A percentile compares a stretch with the other conserved stretches of the same genome.
phyloP scores from a whole-genome alignment of 2,888 invertebrate genomes.

The Clanis bilineata region DNA sequence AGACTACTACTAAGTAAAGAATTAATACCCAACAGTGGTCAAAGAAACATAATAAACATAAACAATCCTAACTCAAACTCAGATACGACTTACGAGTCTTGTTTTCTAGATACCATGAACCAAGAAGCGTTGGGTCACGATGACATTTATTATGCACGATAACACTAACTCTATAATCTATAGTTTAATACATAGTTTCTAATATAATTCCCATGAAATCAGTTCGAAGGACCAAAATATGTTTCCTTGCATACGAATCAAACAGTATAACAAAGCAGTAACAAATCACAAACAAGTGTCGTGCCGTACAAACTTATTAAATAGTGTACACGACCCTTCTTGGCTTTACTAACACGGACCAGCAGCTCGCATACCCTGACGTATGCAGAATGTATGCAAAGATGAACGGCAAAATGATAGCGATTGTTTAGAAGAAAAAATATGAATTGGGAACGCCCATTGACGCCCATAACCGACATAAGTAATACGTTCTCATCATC shows the following conservation, averaged over 20 bases:
- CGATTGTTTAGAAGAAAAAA: background rate
- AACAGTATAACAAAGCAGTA: conserved; percentile 16
- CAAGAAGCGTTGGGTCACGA: too few relatives aligned
- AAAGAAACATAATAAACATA: too few relatives aligned
- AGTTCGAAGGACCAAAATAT: background rate
- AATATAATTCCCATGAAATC: too few relatives aligned
- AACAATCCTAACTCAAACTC: too few relatives aligned
- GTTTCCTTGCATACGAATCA: background rate
- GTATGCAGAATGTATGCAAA: background rate
- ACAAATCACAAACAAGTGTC: conserved; percentile 37
- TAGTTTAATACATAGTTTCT: background rate
- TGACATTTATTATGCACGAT: too few relatives aligned
- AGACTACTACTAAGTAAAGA: too few relatives aligned
- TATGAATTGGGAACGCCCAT: too few relatives aligned
- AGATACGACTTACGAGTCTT: too few relatives aligned
- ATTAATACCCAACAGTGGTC: too few relatives aligned
- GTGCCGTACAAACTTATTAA: conserved; percentile 12
- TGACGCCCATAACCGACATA: too few relatives aligned
- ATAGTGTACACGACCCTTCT: conserved; percentile 20
- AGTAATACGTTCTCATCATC: too few relatives aligned
- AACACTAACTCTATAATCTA: background rate
- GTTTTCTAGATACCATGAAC: too few relatives aligned
- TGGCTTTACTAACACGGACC: background rate
- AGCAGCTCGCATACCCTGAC: background rate
- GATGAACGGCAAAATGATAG: background rate